Percentiles rank a stretch among this genome's conserved stretches.
phyloP scores from a whole-genome alignment of 2,113 vertebrate genomes.

The Burhinus oedicnemus region DNA sequence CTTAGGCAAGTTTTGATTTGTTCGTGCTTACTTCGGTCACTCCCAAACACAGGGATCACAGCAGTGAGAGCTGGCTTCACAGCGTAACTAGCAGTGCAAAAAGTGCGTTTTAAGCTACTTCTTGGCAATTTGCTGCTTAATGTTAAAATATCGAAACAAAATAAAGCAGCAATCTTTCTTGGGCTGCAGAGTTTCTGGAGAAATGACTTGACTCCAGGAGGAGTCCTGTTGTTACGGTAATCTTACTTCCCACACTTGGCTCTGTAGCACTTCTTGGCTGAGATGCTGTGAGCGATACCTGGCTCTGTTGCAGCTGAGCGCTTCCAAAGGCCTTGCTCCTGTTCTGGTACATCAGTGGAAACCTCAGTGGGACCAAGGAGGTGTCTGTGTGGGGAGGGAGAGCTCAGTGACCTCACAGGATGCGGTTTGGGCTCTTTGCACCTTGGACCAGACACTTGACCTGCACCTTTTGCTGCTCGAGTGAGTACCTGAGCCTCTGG shows the following conservation, averaged over 20 bases:
- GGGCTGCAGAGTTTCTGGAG: not conserved
- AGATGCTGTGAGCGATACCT: not conserved
- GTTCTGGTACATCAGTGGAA: not conserved
- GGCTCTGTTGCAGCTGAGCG: not conserved
- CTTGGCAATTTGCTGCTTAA: not conserved
- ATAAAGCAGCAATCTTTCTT: not conserved
- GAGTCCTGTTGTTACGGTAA: not conserved
- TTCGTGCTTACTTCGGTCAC: rapidly evolving
- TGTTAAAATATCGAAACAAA: not conserved
- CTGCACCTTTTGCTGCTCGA: not conserved
- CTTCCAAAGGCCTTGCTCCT: not conserved
- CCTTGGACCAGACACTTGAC: not conserved
- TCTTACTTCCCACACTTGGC: not conserved
- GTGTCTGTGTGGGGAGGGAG: not conserved
- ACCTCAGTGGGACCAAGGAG: not conserved
- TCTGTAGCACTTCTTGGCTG: not conserved
- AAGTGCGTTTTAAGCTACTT: not conserved
- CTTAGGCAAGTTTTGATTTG: not conserved
- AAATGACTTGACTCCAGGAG: not conserved
- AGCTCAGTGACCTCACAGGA: not conserved
- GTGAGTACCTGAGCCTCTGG: not conserved
- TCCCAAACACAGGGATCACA: not conserved
- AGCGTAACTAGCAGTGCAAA: not conserved
- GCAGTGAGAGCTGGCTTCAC: not conserved
- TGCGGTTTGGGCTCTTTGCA: not conserved